Evolutionary conservation across 2,888 invertebrate species (phyloP).

Genomic region (Noctua fimbriata): DNA sequence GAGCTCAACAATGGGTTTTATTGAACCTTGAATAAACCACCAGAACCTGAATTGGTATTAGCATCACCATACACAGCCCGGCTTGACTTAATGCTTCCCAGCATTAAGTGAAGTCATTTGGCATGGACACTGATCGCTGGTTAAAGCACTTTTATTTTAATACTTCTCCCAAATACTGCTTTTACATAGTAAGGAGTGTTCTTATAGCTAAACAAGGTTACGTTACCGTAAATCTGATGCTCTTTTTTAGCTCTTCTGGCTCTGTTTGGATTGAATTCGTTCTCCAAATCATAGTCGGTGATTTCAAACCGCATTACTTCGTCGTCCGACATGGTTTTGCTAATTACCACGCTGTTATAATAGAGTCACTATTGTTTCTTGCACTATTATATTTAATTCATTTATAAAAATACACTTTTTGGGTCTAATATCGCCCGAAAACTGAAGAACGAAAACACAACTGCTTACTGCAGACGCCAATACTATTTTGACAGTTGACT

Average conservation of each 20-base stretch:
- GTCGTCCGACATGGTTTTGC: conserved; percentile 92
- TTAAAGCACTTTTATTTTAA: neutral
- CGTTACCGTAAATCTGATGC: conserved; percentile 97
- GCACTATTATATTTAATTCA: neutral
- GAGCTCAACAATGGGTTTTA: neutral
- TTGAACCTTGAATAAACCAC: neutral
- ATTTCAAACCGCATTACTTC: conserved; percentile 98
- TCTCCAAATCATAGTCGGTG: conserved; percentile 97
- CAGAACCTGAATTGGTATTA: neutral
- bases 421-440: neutral
- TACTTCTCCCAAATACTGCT: neutral
- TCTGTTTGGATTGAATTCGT: conserved; percentile 96
- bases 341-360: neutral
- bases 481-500: conserved; percentile 17
- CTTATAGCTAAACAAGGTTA: neutral
- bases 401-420: neutral
- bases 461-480: neutral
- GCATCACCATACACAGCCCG: neutral
- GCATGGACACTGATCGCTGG: neutral
- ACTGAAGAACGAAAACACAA: neutral
- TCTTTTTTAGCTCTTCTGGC: conserved; percentile 94
- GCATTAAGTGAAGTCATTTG: neutral
- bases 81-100: neutral
- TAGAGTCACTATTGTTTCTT: neutral
- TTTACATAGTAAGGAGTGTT: neutral